Evolutionary conservation across 2,888 invertebrate species (phyloP).

Genomic region (Neocrepidodera transversa): DNA sequence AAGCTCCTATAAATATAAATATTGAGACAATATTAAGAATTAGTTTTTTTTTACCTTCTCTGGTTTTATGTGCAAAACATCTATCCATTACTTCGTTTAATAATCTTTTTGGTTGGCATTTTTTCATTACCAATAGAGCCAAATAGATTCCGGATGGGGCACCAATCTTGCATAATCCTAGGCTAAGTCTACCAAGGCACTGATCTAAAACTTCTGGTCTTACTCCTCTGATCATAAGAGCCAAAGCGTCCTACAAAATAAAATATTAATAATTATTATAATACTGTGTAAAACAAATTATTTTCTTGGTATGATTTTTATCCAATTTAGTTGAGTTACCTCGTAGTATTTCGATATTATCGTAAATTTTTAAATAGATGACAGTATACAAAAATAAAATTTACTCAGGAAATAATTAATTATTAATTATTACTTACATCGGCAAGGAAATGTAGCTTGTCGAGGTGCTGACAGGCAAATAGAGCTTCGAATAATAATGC

Average conservation of each 20-base stretch:
- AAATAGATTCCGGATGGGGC: slow-evolving; percentile 63
- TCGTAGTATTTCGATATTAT: too few species aligned
- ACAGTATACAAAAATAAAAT: neutral
- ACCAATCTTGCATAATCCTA: slow-evolving; percentile 61
- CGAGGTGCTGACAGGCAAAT: slow-evolving; percentile 45
- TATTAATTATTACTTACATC: slow-evolving; percentile 38
- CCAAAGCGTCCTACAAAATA: slow-evolving; percentile 50
- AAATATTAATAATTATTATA: neutral
- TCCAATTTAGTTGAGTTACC: too few species aligned
- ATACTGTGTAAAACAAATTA: too few species aligned
- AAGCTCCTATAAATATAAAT: slow-evolving; percentile 43
- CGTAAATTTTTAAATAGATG: too few species aligned
- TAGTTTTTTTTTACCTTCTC: slow-evolving; percentile 42
- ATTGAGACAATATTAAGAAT: too few species aligned
- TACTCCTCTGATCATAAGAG: slow-evolving; percentile 48
- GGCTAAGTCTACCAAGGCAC: slow-evolving; percentile 58
- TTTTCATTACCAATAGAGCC: slow-evolving; percentile 62
- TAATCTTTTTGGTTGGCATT: slow-evolving; percentile 60
- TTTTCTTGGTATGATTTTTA: too few species aligned
- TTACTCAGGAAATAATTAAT: neutral
- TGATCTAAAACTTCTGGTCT: slow-evolving; percentile 54
- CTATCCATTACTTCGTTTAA: slow-evolving; percentile 60
- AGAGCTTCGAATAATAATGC: slow-evolving; percentile 46
- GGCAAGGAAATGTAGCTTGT: slow-evolving; percentile 43
- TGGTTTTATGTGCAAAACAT: slow-evolving; percentile 45